These are phyloP conservation scores for Prietella phreatophila DNA, from an alignment of 2,113 vertebrate genomes.

Conservation along the genomic window DNA sequence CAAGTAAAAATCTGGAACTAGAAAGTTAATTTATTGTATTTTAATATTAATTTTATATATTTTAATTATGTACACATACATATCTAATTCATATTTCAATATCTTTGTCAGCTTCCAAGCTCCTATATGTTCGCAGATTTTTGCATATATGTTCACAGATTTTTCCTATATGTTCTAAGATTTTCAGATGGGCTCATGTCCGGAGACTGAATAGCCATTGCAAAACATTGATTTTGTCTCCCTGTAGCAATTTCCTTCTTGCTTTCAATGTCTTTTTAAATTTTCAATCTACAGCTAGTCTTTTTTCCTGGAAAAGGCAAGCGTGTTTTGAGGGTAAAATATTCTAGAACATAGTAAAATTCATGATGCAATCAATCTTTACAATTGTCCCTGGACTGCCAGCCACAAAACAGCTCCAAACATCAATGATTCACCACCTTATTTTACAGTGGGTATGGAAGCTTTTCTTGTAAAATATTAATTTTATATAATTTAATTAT, in stretches of 20 bases:
- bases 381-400: background rate
- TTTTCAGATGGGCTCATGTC: background rate
- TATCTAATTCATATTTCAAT: background rate
- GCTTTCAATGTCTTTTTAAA: background rate
- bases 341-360: background rate
- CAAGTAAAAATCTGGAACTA: background rate
- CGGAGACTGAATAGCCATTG: background rate
- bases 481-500: no score
- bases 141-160: background rate
- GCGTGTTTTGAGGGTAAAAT: background rate
- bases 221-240: background rate
- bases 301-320: background rate
- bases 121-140: background rate
- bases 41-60: background rate
- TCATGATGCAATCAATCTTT: background rate
- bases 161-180: background rate
- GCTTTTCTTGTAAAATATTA: no score
- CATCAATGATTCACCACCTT: background rate
- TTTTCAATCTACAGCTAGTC: background rate
- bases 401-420: background rate
- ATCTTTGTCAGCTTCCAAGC: background rate
- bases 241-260: background rate
- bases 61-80: background rate
- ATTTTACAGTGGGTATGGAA: background rate
- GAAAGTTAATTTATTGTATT: background rate